A percentile compares a stretch with the other conserved stretches of the same genome.
These are phyloP conservation scores for Anthrax anthrax DNA, from an alignment of 2,888 invertebrate genomes.

Conservation along the genomic window DNA sequence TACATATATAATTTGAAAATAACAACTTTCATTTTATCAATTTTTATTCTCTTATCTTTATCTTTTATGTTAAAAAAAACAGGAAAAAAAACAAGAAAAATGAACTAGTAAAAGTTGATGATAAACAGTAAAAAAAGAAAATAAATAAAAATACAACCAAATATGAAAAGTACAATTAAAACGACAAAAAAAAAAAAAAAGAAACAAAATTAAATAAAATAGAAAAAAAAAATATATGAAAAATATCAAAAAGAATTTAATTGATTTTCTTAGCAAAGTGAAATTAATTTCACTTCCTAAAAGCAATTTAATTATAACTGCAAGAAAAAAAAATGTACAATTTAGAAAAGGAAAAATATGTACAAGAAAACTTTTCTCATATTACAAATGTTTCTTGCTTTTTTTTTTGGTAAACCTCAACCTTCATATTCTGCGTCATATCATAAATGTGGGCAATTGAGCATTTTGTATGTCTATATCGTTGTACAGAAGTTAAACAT, in stretches of 20 bases:
- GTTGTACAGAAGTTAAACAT: too few relatives aligned
- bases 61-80: not conserved
- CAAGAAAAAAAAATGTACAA: too few relatives aligned
- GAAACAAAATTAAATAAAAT: not conserved
- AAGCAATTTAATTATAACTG: slow-evolving; percentile 12
- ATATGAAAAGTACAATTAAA: too few relatives aligned
- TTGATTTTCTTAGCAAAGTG: slow-evolving; percentile 12
- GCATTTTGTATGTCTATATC: too few relatives aligned
- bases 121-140: not conserved
- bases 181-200: not conserved
- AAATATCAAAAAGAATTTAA: slow-evolving; percentile 5
- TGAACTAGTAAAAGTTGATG: not conserved
- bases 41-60: not conserved
- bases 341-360: too few relatives aligned
- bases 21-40: not conserved
- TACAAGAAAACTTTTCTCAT: too few relatives aligned
- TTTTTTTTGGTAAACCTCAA: too few relatives aligned
- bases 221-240: too few relatives aligned
- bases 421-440: too few relatives aligned
- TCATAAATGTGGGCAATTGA: too few relatives aligned
- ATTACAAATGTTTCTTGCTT: too few relatives aligned
- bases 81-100: not conserved
- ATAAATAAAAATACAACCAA: not conserved
- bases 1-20: too few relatives aligned
- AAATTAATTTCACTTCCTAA: slow-evolving; percentile 12